phyloP scores from a whole-genome alignment of 2,797 vertebrate species.

The Rhodeus uyekii region DNA sequence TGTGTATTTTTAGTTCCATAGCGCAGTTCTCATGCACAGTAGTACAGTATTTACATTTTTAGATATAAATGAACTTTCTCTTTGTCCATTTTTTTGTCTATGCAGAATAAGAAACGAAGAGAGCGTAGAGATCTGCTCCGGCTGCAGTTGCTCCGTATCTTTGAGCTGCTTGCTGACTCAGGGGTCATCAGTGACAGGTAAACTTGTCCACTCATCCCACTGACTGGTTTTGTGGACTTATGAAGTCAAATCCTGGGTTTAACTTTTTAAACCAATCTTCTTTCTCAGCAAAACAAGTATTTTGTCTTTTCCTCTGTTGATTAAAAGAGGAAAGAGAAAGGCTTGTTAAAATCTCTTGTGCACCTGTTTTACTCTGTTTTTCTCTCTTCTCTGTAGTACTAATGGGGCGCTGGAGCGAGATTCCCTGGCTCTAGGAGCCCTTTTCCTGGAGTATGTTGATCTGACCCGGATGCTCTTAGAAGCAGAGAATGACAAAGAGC shows the following conservation, averaged over 20 bases:
- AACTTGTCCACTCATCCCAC: conserved; percentile 24
- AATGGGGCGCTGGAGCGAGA: conserved; percentile 96
- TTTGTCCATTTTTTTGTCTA: conserved; percentile 27
- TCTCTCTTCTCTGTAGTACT: conserved; percentile 74
- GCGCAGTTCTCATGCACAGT: not conserved
- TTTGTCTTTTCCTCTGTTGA: not conserved
- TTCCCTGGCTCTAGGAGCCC: conserved; percentile 91
- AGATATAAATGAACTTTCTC: not conserved
- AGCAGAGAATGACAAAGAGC: conserved; percentile 98
- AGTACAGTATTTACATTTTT: not conserved
- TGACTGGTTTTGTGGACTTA: not conserved
- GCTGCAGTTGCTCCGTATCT: conserved; percentile 93
- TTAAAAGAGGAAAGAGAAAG: not conserved
- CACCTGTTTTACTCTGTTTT: not conserved
- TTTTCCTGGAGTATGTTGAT: conserved; percentile 98
- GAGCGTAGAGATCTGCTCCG: conserved; percentile 92
- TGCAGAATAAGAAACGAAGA: conserved; percentile 95
- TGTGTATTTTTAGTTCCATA: not conserved
- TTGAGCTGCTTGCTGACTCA: conserved; percentile 96
- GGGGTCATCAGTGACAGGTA: conserved; percentile 99
- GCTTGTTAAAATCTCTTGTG: not conserved
- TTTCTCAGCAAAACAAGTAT: not conserved
- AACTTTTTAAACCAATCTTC: not conserved
- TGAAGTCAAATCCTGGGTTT: not conserved
- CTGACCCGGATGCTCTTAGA: conserved; percentile 97